A percentile compares a stretch with the other conserved stretches of the same genome.
Evolutionary conservation across 2,888 invertebrate species (phyloP).

Genomic region (Tenthredo mesomela): DNA sequence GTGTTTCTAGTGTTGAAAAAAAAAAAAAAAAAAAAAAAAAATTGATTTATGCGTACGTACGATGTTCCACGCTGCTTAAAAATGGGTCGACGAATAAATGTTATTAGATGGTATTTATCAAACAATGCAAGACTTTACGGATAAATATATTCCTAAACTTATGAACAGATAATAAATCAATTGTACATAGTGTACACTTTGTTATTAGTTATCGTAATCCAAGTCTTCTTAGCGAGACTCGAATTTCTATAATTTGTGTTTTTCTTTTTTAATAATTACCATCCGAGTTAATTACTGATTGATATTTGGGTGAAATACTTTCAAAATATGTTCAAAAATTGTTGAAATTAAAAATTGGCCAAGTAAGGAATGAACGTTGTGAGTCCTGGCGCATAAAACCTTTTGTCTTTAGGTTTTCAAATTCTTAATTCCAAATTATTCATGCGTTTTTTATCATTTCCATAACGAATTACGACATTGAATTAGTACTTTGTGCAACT

Average conservation of each 20-base stretch:
- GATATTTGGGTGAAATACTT: no score
- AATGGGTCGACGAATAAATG: not conserved
- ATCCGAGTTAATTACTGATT: not conserved
- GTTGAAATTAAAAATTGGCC: no score
- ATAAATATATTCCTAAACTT: not conserved
- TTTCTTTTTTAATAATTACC: not conserved
- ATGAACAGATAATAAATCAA: not conserved
- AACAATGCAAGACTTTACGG: not conserved
- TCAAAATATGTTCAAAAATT: no score
- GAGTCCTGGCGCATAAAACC: no score
- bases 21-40: no score
- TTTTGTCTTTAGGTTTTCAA: no score
- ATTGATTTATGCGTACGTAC: not conserved
- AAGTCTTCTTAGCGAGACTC: not conserved
- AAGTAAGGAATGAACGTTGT: no score
- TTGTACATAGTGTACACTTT: not conserved
- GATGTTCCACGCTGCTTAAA: not conserved
- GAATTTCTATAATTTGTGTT: not conserved
- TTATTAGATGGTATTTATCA: not conserved
- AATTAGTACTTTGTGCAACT: no score
- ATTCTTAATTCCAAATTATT: no score
- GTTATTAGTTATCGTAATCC: not conserved
- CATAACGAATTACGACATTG: no score
- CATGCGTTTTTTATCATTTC: no score
- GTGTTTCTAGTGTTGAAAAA: not conserved